Percentiles rank a stretch among this genome's conserved stretches.
These are phyloP conservation scores for Orcinus orca DNA, from an alignment of 2,113 vertebrate species.

Conservation along the genomic window DNA sequence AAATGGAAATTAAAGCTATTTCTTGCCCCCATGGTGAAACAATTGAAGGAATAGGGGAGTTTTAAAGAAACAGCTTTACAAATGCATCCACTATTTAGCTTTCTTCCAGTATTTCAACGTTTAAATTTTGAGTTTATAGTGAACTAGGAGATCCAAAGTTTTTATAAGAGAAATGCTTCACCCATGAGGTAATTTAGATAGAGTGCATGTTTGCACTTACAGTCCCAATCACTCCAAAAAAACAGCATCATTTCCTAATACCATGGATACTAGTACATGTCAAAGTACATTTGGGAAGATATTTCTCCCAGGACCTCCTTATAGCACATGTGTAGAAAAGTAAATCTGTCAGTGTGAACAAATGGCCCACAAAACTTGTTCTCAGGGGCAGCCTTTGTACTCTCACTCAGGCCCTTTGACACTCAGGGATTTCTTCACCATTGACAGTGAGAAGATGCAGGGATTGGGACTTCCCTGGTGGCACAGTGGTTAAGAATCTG, in stretches of 20 bases:
- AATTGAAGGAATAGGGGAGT: neutral
- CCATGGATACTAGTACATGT: neutral
- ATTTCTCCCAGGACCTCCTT: slow-evolving; percentile 49
- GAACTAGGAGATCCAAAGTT: neutral
- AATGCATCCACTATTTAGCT: neutral
- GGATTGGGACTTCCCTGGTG: neutral
- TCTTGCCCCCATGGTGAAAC: neutral
- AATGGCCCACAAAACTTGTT: slow-evolving; percentile 24
- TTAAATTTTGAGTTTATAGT: neutral
- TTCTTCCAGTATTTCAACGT: neutral
- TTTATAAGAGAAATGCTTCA: neutral
- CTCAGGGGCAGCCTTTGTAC: neutral
- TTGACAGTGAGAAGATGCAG: neutral
- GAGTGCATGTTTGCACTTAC: neutral
- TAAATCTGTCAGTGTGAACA: slow-evolving; percentile 53
- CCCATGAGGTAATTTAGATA: neutral
- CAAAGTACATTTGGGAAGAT: slow-evolving; percentile 39
- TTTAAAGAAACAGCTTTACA: neutral
- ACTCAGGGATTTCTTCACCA: neutral
- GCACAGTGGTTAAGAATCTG: too few species aligned
- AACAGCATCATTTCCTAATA: neutral
- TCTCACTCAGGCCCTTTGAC: neutral
- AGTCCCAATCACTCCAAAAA: neutral
- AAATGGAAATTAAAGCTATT: slow-evolving; percentile 7
- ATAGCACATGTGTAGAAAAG: slow-evolving; percentile 28